These are phyloP conservation scores for Oncopodura yosiiana DNA, from an alignment of 1,140 invertebrate species.

Conservation along the genomic window DNA sequence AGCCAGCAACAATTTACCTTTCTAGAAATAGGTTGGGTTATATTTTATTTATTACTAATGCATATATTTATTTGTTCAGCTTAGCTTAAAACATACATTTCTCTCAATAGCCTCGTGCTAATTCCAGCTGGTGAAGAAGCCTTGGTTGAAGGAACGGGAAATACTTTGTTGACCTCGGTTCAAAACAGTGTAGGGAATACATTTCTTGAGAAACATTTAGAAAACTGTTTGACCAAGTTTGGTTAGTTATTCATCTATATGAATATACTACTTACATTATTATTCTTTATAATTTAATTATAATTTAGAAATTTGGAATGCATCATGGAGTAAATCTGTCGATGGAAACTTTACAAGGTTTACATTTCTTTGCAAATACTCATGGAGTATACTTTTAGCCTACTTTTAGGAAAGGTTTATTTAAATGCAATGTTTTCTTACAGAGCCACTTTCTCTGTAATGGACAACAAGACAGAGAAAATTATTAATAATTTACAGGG, in stretches of 20 bases:
- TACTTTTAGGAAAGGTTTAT: neutral
- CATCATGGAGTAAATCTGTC: constrained; percentile 1
- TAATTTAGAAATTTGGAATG: constrained; percentile 4
- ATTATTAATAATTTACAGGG: constrained; percentile 25
- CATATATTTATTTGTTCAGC: neutral
- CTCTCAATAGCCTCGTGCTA: no score
- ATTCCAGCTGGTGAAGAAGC: no score
- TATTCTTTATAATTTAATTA: neutral
- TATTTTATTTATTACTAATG: no score
- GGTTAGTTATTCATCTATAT: no score
- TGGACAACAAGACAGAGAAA: constrained; percentile 1
- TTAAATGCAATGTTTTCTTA: neutral
- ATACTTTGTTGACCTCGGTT: neutral
- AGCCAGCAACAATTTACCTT: no score
- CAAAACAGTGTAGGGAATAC: neutral
- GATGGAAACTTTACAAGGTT: constrained; percentile 20
- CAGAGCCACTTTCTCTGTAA: constrained; percentile 12
- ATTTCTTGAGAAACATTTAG: constrained; percentile 12
- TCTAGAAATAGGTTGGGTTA: no score
- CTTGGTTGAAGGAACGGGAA: no score
- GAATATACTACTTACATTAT: neutral
- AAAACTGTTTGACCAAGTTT: constrained; percentile 8
- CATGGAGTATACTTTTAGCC: neutral
- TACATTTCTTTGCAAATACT: neutral
- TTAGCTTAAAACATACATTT: neutral